Conservation (phyloP, 1,140 invertebrate genomes). For the Orchestia grillus region DNA sequence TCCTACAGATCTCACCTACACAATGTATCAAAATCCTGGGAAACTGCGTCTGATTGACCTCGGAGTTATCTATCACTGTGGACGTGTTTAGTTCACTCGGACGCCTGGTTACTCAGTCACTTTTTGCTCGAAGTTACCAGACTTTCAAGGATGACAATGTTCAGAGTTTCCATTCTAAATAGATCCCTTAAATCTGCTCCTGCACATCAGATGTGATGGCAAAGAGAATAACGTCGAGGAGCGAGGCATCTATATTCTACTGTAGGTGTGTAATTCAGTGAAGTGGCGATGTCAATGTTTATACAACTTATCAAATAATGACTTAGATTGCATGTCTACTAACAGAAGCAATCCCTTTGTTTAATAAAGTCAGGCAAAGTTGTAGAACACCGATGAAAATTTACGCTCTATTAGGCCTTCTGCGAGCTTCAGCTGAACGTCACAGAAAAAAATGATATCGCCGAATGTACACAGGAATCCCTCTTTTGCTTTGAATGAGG, state of each 20-base stretch:
- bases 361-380: background rate
- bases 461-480: background rate
- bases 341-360: background rate
- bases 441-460: background rate
- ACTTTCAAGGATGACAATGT: too few species aligned
- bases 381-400: background rate
- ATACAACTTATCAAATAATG: background rate
- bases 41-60: too few species aligned
- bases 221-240: background rate
- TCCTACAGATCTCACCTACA: too few species aligned
- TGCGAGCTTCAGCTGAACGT: too few species aligned
- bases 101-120: too few species aligned
- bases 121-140: too few species aligned
- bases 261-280: background rate
- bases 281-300: background rate
- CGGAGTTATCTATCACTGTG: too few species aligned
- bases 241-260: background rate
- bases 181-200: background rate
- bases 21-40: too few species aligned
- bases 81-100: too few species aligned
- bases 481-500: background rate
- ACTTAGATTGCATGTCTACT: background rate
- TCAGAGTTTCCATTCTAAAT: too few species aligned
- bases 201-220: background rate
- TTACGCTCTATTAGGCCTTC: background rate